Evolutionary conservation across 2,888 invertebrate genomes (phyloP), one percentile per base, ranked within the genome.

Genomic region (Pristionchus exspectatus): DNA sequence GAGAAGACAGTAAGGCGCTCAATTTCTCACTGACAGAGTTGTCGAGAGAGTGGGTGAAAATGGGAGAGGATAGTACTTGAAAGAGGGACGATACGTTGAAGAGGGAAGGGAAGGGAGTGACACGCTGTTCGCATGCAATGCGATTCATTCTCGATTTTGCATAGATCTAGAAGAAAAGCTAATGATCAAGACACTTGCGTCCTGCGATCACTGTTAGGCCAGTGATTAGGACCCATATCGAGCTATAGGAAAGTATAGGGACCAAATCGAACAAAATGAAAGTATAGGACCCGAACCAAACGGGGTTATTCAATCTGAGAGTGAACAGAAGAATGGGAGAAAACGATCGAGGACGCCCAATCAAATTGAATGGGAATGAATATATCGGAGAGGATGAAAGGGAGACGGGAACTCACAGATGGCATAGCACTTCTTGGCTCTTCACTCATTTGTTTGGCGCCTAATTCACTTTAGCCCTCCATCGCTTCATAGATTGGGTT

Each of bases 331-430:
- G 44, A 44, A 77, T 38, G n/a, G 74, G 50, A 81, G 81, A 81
- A 81, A 50, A 16, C 50, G 81, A 81, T 50, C 27, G 81, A 81
- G 50, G n/a, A 24, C 16, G 50, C n/a, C 81, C 81, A 81, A 81
- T 81, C 50, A 81, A 81, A 81, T 81, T 81, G 81, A 81, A 81
- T 81, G 81, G 81, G 81, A 50, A 81, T 81, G 81, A 81, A 81
- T 81, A 72, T 72, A 81, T 81, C 81, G 81, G 81, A 50, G 50
- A 81, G 81, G 81, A 81, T 81, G 81, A 81, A 81, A 81, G 81
- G 27, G 50, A 50, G n/a, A 50, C 27, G 81, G 50, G 81, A 81
- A 81, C 81, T 81, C 81, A 81, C 81, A 81, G 81, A 81, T 81
- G 81, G 81, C 50, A n/a, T 16, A 38, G 44, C 74, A 74, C 74